Conservation (phyloP, 2,888 invertebrate genomes). For the Pinctada fucata region DNA sequence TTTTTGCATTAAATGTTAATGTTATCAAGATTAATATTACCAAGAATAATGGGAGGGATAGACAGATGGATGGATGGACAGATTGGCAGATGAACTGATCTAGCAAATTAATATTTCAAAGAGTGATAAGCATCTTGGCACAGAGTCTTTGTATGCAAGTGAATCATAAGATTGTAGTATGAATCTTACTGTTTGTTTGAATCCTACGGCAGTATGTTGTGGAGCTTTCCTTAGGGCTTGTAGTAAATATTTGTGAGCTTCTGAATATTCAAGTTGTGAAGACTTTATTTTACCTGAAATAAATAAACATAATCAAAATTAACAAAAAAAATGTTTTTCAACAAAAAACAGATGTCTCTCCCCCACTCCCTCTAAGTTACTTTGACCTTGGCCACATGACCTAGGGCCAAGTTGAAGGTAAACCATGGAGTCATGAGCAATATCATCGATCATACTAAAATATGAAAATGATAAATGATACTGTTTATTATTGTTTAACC, state of each 20-base stretch:
- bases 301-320: slow-evolving; percentile 11
- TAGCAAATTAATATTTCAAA: too few relatives aligned
- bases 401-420: neutral
- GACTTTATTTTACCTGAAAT: slow-evolving; percentile 93
- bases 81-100: too few relatives aligned
- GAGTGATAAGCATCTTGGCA: too few relatives aligned
- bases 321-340: too few relatives aligned
- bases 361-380: too few relatives aligned
- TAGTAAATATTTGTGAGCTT: slow-evolving; percentile 96
- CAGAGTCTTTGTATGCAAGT: too few relatives aligned
- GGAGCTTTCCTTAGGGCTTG: slow-evolving; percentile 97
- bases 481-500: too few relatives aligned
- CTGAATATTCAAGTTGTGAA: slow-evolving; percentile 97
- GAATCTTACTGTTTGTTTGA: slow-evolving; percentile 91
- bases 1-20: neutral
- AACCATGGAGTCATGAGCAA: neutral
- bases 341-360: too few relatives aligned
- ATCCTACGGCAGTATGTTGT: slow-evolving; percentile 98
- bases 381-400: too few relatives aligned
- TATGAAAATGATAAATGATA: neutral
- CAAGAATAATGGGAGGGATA: neutral
- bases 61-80: too few relatives aligned
- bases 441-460: neutral
- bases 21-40: neutral
- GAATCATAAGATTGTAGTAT: too few relatives aligned